Evolutionary conservation across 1,140 invertebrate species (phyloP).

Genomic region (Himalopsyche phryganea): DNA sequence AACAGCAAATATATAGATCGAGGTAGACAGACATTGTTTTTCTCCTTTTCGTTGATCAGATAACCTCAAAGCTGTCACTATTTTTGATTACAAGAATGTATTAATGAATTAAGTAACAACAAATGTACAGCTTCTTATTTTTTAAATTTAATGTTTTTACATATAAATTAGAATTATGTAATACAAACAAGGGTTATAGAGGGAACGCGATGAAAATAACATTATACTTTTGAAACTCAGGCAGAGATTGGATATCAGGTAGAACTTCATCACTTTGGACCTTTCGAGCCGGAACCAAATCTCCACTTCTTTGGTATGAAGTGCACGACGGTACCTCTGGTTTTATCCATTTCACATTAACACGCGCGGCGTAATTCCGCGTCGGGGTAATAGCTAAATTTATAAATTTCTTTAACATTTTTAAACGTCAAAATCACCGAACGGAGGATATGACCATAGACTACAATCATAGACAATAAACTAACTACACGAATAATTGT

Average conservation of each 20-base stretch:
- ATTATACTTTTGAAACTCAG: conserved; percentile 55
- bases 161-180: conserved; percentile 1
- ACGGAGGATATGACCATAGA: too few relatives aligned
- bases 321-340: conserved; percentile 55
- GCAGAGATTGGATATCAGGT: conserved; percentile 44
- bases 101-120: too few relatives aligned
- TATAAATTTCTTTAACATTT: conserved; percentile 18
- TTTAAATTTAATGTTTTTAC: too few relatives aligned
- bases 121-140: too few relatives aligned
- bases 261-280: conserved; percentile 43
- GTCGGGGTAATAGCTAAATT: conserved; percentile 31
- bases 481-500: too few relatives aligned
- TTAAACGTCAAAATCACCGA: background rate
- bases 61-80: too few relatives aligned
- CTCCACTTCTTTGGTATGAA: conserved; percentile 57
- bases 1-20: too few relatives aligned
- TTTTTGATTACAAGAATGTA: too few relatives aligned
- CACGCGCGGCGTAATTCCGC: conserved; percentile 49
- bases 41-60: too few relatives aligned
- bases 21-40: too few relatives aligned
- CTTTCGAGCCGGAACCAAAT: conserved; percentile 46
- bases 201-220: background rate
- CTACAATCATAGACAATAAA: too few relatives aligned
- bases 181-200: background rate
- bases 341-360: conserved; percentile 62